Base-by-base conservation (phyloP, 2,113 vertebrate species). In the Clarias macrocephalus region DNA sequence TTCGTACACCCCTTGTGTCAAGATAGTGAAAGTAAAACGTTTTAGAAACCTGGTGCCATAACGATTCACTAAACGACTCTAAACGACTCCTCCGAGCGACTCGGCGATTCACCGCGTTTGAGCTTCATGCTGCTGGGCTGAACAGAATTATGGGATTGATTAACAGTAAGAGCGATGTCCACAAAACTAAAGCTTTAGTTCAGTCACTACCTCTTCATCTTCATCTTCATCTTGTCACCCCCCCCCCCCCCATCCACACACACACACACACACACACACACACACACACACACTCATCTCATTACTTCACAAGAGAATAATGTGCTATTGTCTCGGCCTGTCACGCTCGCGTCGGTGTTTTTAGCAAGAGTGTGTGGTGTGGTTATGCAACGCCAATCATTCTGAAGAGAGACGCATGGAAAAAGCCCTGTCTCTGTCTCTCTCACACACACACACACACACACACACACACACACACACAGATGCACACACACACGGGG, bases 311-410 rank as follows among this genome's bases (percentile, higher is more conserved):
- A 70, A 37, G 28, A 68, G 21, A n/a, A 72, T 72, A 72, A 72
- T 59, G 23, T 33, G 63, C 3, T 23, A 21, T 25, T 25, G 84
- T 81, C 62, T 86, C 63, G 30, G 37, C 85, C 88, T 86, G 65
- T 80, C 68, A 62, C 28, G 33, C 57, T 28, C 57, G 68, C 68
- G 37, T 85, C 2, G 28, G 72, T 68, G 79, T 65, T 79, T 73
- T 85, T 63, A 59, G 52, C 77, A 73, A 33, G 23, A 60, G 66
- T 75, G 68, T 72, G 82, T 75, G 68, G 28, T 82, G n/a, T 63
- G 48, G 63, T 88, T 88, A 88, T 72, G 72, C 48, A 86, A 89
- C 6, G n/a, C 28, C 66, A 77, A 88, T 89, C 88, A 65, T 21
- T 84, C 33, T 82, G 82, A 88, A 60, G 60, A 86, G 77, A 84